Base-by-base conservation (phyloP, 2,888 invertebrate species). In the Aporophyla nigra region DNA sequence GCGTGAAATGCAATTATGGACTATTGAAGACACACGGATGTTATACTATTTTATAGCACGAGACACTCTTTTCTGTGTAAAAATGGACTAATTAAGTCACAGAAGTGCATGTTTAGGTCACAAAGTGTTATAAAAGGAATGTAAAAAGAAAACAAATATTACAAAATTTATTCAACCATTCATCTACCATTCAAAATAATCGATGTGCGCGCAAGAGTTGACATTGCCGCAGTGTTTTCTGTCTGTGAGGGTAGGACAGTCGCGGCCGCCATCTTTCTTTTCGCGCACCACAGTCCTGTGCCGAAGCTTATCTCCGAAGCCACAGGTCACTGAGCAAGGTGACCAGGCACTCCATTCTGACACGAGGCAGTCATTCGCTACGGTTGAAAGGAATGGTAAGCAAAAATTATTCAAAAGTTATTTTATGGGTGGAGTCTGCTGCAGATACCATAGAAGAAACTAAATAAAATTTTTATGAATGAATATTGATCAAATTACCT, bases 281-380 rank as follows among this genome's bases (percentile, higher is more conserved):
- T 98, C 97, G 89, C 98, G 97, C 84, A 98, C 92, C 63, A 99
- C 97, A 84, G 97, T 97, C 75, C 99, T 97, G 87, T 97, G 97
- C 80, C 99, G 97, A 91, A 97, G 97, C 97, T 98, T 98, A 93
- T 98, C 98, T 5, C 99, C 99, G 84, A 99, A 98, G 68, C 99
- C 99, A 92, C 99, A 99, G 54, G 98, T 98, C 89, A 98, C 98
- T 89, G 98, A 98, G 96, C 99, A 99, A 2, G 97, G 96, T 83
- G 98, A 97, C 99, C 99, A 99, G 33, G 97, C 97, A 51, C 98
- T 97, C 99, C 99, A 99, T 83, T 98, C 98, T 74, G 98, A 97
- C 53, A 98, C 98, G 82, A 98, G 97, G 93, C 99, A 99, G 94
- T 99, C 98, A 86, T 98, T 97, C 56, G 98, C 98, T 91, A 97